These are phyloP conservation scores for Pollimyrus isidori DNA, from an alignment of 2,113 vertebrate species.

Conservation along the genomic window DNA sequence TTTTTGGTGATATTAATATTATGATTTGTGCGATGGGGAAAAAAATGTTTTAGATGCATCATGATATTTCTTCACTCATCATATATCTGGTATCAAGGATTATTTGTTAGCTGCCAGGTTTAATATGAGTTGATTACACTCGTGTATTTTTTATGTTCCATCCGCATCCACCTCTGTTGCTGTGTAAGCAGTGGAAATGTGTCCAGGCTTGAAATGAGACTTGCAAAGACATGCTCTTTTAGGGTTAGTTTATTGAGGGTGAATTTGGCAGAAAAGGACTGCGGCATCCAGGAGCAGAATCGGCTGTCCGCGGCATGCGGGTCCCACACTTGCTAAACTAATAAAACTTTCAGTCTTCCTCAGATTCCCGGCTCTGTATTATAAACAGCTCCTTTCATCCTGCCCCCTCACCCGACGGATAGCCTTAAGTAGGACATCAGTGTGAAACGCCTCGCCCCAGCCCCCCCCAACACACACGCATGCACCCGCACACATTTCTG, in stretches of 20 bases:
- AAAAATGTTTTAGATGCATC: background rate
- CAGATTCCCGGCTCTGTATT: background rate
- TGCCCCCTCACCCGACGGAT: background rate
- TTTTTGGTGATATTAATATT: conserved; percentile 51
- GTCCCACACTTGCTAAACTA: background rate
- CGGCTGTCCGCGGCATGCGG: background rate
- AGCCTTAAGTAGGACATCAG: background rate
- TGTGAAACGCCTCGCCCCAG: background rate
- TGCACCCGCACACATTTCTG: conserved; percentile 13
- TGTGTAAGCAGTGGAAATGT: background rate
- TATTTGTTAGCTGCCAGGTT: background rate
- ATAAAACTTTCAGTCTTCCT: background rate
- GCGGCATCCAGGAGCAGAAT: background rate
- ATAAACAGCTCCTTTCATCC: background rate
- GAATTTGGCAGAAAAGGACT: background rate
- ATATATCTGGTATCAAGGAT: background rate
- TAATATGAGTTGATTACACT: background rate
- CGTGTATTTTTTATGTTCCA: background rate
- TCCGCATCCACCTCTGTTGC: background rate
- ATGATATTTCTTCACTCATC: background rate
- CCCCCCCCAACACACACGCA: background rate
- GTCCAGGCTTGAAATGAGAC: background rate
- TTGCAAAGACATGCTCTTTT: background rate
- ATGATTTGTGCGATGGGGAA: conserved; percentile 39
- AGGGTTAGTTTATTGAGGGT: conserved; percentile 11